These are phyloP conservation scores for Mimachlamys varia DNA, from an alignment of 2,888 invertebrate genomes.

Conservation along the genomic window DNA sequence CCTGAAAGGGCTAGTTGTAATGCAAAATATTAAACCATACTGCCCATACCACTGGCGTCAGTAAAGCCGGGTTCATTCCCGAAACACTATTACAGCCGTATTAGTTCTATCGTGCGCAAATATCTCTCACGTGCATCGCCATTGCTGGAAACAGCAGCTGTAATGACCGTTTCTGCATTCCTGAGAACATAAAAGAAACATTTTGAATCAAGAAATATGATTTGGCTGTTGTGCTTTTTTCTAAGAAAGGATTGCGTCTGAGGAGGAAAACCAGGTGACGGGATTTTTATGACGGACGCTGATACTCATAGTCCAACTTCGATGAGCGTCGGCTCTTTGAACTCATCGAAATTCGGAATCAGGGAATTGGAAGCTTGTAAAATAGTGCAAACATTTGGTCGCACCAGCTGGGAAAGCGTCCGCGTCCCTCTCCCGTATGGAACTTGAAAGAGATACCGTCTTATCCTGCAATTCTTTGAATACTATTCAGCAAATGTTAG, in stretches of 20 bases:
- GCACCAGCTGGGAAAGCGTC: not conserved
- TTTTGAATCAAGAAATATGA: constrained; percentile 29
- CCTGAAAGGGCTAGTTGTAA: not conserved
- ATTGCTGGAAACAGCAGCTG: not conserved
- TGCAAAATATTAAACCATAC: not conserved
- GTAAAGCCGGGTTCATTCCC: not conserved
- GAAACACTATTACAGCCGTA: not conserved
- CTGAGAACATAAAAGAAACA: not conserved
- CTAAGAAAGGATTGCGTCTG: constrained; percentile 12
- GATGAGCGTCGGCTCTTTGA: constrained; percentile 13
- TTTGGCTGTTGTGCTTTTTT: not conserved
- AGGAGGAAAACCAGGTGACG: not conserved
- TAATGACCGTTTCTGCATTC: not conserved
- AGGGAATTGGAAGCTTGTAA: not conserved
- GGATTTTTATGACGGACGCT: constrained; percentile 13
- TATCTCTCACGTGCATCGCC: not conserved
- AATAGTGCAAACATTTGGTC: constrained; percentile 3
- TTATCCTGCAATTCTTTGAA: constrained; percentile 19
- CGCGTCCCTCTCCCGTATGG: not conserved
- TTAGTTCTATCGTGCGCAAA: not conserved
- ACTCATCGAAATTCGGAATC: constrained; percentile 21
- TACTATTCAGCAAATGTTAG: not conserved
- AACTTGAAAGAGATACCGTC: constrained; percentile 1
- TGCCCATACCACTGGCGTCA: not conserved
- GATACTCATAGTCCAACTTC: not conserved